phyloP scores from a whole-genome alignment of 1,140 invertebrate species.

The Orussus abietinus region DNA sequence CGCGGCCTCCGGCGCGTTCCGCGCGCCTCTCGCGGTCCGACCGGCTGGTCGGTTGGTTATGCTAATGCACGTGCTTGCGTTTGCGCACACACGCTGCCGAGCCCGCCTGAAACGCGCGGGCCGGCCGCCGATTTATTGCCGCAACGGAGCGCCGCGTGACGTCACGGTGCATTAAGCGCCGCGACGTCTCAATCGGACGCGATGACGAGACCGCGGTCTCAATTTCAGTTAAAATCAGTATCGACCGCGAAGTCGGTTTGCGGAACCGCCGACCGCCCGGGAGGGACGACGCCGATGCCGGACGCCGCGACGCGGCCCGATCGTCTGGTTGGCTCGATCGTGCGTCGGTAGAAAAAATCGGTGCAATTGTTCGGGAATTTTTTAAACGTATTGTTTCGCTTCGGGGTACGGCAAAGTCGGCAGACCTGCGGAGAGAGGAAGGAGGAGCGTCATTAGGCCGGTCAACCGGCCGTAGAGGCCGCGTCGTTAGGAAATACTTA shows the following conservation, averaged over 20 bases:
- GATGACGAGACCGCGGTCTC: slow-evolving; percentile 13
- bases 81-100: slow-evolving; percentile 8
- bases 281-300: too few species aligned
- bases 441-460: slow-evolving; percentile 3
- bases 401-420: too few species aligned
- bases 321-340: too few species aligned
- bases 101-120: slow-evolving; percentile 4
- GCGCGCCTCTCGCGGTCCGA: slow-evolving; percentile 1
- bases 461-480: slow-evolving; percentile 21
- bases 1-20: too few species aligned
- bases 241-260: too few species aligned
- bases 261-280: slow-evolving; percentile 8
- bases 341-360: too few species aligned
- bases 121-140: slow-evolving; percentile 37
- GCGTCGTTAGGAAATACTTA: slow-evolving; percentile 43
- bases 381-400: too few species aligned
- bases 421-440: too few species aligned
- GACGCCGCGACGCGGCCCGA: too few species aligned
- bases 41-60: slow-evolving; percentile 32
- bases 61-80: slow-evolving; percentile 28
- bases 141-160: slow-evolving; percentile 31
- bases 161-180: slow-evolving; percentile 32
- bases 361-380: too few species aligned
- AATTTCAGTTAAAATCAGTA: too few species aligned
- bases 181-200: slow-evolving; percentile 37